Base-by-base conservation (phyloP, 2,888 invertebrate genomes). In the Orthonychiurus folsomi region DNA sequence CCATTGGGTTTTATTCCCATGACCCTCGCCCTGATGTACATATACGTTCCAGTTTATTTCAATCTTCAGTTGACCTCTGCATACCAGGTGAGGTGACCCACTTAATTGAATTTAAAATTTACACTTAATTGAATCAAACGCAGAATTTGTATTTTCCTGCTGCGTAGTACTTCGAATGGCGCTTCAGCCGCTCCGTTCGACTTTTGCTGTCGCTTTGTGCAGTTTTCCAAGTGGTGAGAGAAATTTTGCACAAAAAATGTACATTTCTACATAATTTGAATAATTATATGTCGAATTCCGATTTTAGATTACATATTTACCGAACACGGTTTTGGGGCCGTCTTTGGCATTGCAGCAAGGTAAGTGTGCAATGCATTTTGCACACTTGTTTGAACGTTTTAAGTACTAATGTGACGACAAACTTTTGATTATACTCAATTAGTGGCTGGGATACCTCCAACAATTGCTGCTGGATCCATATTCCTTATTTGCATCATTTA, bases 31-130 rank as follows among this genome's bases (percentile, higher is more conserved):
- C 54, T 69, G 3, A 86, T 89, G 50, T 83, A 84, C 67, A 79
- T 91, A 9, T 93, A 89, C 75, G 81, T 92, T 69, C 93, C 93
- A 0, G 88, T 93, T 12, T 93, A 88, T 77, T 88, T 88, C 82
- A 84, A 86, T 74, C 81, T 93, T 65, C 81, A 88, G 66, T 77
- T 92, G 65, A 92, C 91, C 1, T 90, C 90, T 59, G 88, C 87
- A 72, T 91, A 89, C 75, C 89, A 92, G 84, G 89, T 89, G n/a
- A 9, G n/a, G n/a, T 5, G 21, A 52, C n/a, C 5, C n/a, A 52
- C n/a, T 55, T 23, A 25, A 20, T 23, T n/a, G n/a, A 55, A 5
- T 23, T 55, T 3, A 24, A 52, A 12, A 52, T 52, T 52, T n/a
- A 52, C 20, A 12, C 24, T 55, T 5, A 24, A 9, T 23, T 12